Percentiles rank a stretch among this genome's conserved stretches.
phyloP scores from a whole-genome alignment of 2,888 invertebrate species.

The Drosophila suboccidentalis region DNA sequence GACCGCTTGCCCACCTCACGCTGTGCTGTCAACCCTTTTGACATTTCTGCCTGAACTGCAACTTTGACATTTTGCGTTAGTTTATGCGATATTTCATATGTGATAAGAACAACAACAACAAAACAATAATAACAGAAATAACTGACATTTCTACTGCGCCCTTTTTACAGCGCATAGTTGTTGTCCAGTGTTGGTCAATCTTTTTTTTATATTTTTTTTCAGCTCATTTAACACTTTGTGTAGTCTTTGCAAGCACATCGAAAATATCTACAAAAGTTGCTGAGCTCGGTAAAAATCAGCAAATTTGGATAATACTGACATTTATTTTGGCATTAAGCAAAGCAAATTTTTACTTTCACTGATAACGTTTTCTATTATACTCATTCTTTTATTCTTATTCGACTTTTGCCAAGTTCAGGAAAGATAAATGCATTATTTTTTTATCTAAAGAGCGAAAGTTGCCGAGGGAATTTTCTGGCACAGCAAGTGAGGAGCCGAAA shows the following conservation, averaged over 20 bases:
- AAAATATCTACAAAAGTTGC: conserved; percentile 23
- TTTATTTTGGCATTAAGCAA: conserved; percentile 35
- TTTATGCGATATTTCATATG: conserved; percentile 79
- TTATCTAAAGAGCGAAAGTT: conserved; percentile 49
- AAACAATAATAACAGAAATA: conserved; percentile 33
- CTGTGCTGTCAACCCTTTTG: conserved; percentile 66
- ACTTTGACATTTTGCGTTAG: conserved; percentile 79
- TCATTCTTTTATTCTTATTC: neutral
- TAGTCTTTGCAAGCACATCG: conserved; percentile 41
- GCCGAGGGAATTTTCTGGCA: conserved; percentile 12
- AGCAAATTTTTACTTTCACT: conserved; percentile 51
- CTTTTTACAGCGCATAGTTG: conserved; percentile 8
- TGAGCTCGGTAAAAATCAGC: conserved; percentile 12
- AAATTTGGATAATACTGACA: conserved; percentile 40
- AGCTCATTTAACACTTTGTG: conserved; percentile 67
- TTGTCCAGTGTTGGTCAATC: conserved; percentile 47
- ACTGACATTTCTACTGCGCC: conserved; percentile 58
- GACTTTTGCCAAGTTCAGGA: conserved; percentile 28
- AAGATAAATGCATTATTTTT: conserved; percentile 57
- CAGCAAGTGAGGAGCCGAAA: neutral
- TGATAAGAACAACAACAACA: conserved; percentile 62
- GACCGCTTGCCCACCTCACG: neutral
- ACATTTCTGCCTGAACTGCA: conserved; percentile 68
- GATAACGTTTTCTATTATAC: conserved; percentile 29
- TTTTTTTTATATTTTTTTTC: conserved; percentile 45